Evolutionary conservation across 2,888 invertebrate genomes (phyloP), one percentile per base, ranked within the genome.

Genomic region (Pseudococcus viburni): DNA sequence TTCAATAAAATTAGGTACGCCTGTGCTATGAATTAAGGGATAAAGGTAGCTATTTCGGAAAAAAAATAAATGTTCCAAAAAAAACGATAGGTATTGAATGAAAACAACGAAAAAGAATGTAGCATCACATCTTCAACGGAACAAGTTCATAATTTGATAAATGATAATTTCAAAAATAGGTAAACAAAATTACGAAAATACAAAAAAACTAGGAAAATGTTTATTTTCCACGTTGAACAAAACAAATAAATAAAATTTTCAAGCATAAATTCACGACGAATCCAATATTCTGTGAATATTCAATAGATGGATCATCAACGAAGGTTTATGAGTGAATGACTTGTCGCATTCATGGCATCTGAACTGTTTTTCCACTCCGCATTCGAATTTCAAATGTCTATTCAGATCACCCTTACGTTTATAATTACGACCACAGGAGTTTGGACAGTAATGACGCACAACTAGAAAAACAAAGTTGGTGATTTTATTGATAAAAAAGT

Each of bases 341-440:
- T 88, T 89, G 83, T 46, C 51, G 89, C 92, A 92, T n/a, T 90
- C 89, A 8, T 89, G 89, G 89, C 92, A 92, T 83, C 89, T 89
- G 89, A 91, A 92, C 46, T 90, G 91, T 0, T 92, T 92, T 55
- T 90, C 90, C 89, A 91, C 91, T 12, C 92, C 92, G 89, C 93
- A 93, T 89, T 92, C 92, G 64, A 91, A 90, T 11, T 91, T 90
- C 86, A 92, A 91, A 89, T 92, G 92, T 39, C 92, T 90, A 22
- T 90, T 90, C 17, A 92, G 90, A 89, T 92, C 92, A 73, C 91
- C 91, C 90, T 91, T 91, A 90, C 92, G 92, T 2, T 91, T 91
- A 88, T 89, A 92, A 46, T 90, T 89, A 9, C 90, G 89, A 86
- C 92, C 92, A n/a, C 90, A 89, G 90, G 90, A 55, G 88, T 89